phyloP scores from a whole-genome alignment of 2,888 invertebrate genomes.

The Leucoma salicis region DNA sequence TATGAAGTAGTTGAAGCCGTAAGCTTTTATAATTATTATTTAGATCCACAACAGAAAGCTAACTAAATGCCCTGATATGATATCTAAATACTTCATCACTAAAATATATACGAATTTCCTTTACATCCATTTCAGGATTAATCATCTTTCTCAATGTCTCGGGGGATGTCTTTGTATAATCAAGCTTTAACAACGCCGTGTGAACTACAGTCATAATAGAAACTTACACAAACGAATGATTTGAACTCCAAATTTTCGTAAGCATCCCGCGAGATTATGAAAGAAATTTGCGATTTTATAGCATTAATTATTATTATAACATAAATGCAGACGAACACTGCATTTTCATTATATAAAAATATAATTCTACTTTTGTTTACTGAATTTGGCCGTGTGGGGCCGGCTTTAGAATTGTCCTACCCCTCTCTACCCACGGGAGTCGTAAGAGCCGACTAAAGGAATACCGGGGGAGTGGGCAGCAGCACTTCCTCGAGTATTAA shows the following conservation, averaged over 20 bases:
- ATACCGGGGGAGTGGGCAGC: too few relatives aligned
- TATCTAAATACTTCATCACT: neutral
- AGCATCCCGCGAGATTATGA: neutral
- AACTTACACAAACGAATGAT: neutral
- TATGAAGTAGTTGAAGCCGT: neutral
- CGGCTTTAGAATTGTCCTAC: too few relatives aligned
- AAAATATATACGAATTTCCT: constrained; percentile 5
- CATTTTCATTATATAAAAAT: too few relatives aligned
- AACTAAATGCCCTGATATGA: neutral
- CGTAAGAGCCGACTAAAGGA: too few relatives aligned
- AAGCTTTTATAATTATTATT: constrained; percentile 4
- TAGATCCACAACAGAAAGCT: neutral
- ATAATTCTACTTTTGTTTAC: too few relatives aligned
- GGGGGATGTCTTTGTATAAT: constrained; percentile 7
- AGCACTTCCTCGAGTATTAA: too few relatives aligned
- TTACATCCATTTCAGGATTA: neutral
- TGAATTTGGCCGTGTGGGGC: too few relatives aligned
- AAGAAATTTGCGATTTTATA: neutral
- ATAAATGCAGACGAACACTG: too few relatives aligned
- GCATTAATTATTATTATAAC: too few relatives aligned
- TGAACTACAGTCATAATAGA: neutral
- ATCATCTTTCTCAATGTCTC: constrained; percentile 1
- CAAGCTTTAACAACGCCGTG: constrained; percentile 1
- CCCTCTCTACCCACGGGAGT: too few relatives aligned
- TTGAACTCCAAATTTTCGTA: neutral